Evolutionary conservation across 2,113 vertebrate genomes (phyloP), one percentile per base, ranked within the genome.

Genomic region (Speoplatyrhinus poulsoni): DNA sequence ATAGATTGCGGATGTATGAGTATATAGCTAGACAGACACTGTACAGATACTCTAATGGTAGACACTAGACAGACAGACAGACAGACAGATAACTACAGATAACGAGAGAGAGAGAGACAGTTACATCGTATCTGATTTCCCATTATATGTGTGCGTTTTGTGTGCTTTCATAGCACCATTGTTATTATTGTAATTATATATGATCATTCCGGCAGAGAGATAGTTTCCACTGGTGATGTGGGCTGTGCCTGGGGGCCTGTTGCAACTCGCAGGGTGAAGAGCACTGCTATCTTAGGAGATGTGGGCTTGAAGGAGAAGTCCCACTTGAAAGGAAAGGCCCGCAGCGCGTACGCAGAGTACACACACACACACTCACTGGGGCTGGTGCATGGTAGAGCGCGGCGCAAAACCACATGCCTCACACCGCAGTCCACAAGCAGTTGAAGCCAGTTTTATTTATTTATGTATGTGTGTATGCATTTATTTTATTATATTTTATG

Each of bases 151-250:
- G 33, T n/a, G 60, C 13, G 52, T 54, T 54, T 57, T 66, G 72
- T 75, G 67, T 72, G 70, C 83, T 79, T 77, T 73, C 74, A 73
- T 73, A 71, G 76, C 63, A 3, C 74, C 70, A 80, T 87, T 86
- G 81, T 85, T 90, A 82, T 89, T 87, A 71, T 88, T 87, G 82
- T 88, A 90, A 90, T 91, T 83, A 81, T 89, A 90, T 88, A 83
- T 89, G 70, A 88, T 88, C 87, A 88, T 88, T 85, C 85, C 47
- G 36, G 82, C 66, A 78, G 59, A 82, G 72, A 77, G 72, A 71
- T 82, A 77, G 79, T 87, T 90, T 90, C 85, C 84, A 84, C 67
- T 80, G 79, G 87, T 89, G 86, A 88, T 87, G 78, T 70, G 82
- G 87, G 81, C 82, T 84, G 83, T 60, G 69, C 13, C 15, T 72